A percentile compares a stretch with the other conserved stretches of the same genome.
Evolutionary conservation across 2,888 invertebrate species (phyloP).

Genomic region (Spisula subtruncata): DNA sequence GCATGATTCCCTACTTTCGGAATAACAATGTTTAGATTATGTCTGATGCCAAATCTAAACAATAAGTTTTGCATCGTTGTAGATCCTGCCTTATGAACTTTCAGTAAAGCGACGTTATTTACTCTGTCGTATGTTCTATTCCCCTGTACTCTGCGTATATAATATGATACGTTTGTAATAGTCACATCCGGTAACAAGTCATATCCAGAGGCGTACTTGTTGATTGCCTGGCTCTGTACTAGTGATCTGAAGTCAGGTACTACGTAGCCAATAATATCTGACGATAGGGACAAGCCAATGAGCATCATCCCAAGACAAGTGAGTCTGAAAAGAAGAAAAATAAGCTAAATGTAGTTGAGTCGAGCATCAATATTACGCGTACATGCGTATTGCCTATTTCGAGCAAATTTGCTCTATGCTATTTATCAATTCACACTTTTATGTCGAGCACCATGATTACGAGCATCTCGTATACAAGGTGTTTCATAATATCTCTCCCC

Average conservation of each 20-base stretch:
- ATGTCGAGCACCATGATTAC: no score
- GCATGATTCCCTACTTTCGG: conserved; percentile 28
- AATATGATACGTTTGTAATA: neutral
- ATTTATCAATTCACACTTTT: no score
- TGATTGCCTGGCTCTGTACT: neutral
- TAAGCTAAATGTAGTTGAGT: no score
- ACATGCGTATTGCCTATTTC: no score
- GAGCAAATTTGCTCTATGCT: no score
- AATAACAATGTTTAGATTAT: conserved; percentile 44
- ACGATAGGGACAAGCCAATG: neutral
- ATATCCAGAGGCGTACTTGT: neutral
- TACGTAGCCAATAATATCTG: neutral
- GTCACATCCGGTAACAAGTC: neutral
- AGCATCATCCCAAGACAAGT: neutral
- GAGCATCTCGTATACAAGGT: no score
- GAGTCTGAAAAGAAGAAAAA: no score
- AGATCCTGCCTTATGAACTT: conserved; percentile 60
- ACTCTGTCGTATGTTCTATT: neutral
- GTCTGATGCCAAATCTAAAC: conserved; percentile 51
- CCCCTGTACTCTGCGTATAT: neutral
- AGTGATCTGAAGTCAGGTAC: neutral
- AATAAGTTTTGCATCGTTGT: conserved; percentile 63
- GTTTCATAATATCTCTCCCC: no score
- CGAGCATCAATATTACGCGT: no score
- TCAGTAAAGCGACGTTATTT: conserved; percentile 50